Evolutionary conservation across 64 coral and sea anemone genomes (phyloP).

Genomic region (Dendronephthya gigantea): DNA sequence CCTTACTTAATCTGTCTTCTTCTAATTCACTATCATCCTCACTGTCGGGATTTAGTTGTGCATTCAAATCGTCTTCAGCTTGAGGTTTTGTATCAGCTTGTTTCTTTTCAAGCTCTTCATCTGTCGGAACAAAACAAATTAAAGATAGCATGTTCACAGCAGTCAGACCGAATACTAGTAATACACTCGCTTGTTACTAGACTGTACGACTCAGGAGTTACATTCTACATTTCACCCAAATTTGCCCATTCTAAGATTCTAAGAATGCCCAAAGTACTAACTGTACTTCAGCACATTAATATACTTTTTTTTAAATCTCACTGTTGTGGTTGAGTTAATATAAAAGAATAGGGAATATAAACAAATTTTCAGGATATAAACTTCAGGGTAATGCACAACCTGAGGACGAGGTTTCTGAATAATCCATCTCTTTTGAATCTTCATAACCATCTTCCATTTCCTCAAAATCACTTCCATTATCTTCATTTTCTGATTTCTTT

Average conservation of each 20-base stretch:
- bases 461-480: conserved; percentile 48
- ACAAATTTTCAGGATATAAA: too few relatives aligned
- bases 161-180: too few relatives aligned
- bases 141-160: too few relatives aligned
- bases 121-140: conserved; percentile 23
- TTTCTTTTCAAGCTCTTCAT: conserved; percentile 39
- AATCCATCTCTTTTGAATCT: conserved; percentile 93
- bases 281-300: too few relatives aligned
- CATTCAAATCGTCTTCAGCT: conserved; percentile 82
- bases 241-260: too few relatives aligned
- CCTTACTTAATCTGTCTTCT: conserved; percentile 74
- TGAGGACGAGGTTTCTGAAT: conserved; percentile 73
- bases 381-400: neutral
- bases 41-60: conserved; percentile 56
- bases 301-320: too few relatives aligned
- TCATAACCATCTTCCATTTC: conserved; percentile 87
- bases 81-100: conserved; percentile 43
- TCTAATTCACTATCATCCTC: conserved; percentile 47
- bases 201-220: too few relatives aligned
- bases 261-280: too few relatives aligned
- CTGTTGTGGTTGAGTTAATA: too few relatives aligned
- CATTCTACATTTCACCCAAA: too few relatives aligned
- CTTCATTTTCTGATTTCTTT: conserved; percentile 65
- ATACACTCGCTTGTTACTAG: neutral
- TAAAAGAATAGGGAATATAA: neutral